Base-by-base conservation (phyloP, 1,140 invertebrate species). In the Macrosteles quadrilineatus region DNA sequence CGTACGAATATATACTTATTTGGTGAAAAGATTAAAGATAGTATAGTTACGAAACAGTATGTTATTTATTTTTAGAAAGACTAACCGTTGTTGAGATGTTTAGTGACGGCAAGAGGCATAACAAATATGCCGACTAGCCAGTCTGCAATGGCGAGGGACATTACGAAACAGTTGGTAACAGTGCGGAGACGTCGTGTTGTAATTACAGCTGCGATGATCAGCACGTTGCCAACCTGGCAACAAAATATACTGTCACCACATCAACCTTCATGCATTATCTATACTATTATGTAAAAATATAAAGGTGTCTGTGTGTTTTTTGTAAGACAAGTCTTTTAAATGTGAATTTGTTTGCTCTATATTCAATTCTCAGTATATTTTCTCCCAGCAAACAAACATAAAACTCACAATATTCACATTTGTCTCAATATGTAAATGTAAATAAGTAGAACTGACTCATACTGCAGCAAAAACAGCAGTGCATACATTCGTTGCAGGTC, bases 111-210 rank as follows among this genome's bases (percentile, higher is more conserved):
- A 55, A 95, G 92, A 12, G 96, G 96, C 95, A 98, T 97, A 0
- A 98, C 96, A 74, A 96, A 91, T 47, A 95, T 87, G 0, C 94
- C 95, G 0, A 98, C 95, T 64, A 95, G 83, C 76, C 95, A 87
- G 85, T 98, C 96, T 53, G 95, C 94, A 0, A 92, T 89, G 0
- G 96, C 95, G 75, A 97, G 81, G 45, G 93, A 96, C 71, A 95
- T 96, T 30, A 98, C 91, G 80, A 97, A 96, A 82, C 94, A 97
- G 82, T 98, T 98, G 68, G 96, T 97, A 27, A 97, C 94, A 21
- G 94, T 96, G 67, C 94, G 87, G 40, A 98, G 82, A 64, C 95
- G 87, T 71, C 93, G 87, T 45, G 95, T 97, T n/a, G 91, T 96
- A 74, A 94, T 85, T 14, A 98, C 94, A 1, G 95, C 93, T 1